phyloP scores from a whole-genome alignment of 2,797 vertebrate species.

The Coluber constrictor region DNA sequence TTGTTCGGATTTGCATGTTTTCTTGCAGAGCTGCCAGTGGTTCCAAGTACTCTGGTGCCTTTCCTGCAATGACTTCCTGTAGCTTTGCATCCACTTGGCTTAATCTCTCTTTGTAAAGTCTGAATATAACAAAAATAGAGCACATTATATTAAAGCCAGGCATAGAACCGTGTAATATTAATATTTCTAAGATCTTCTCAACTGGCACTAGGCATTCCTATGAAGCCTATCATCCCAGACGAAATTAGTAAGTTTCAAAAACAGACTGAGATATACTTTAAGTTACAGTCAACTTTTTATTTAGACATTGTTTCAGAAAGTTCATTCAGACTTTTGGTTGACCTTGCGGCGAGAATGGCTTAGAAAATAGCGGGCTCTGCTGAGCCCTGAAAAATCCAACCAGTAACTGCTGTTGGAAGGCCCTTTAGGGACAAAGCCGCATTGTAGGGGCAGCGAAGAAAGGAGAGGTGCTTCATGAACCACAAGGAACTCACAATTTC shows the following conservation, averaged over 20 bases:
- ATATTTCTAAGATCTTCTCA: conserved; percentile 5
- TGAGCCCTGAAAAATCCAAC: too few species aligned
- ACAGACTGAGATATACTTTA: not conserved
- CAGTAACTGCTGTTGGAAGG: too few species aligned
- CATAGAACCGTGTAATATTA: conserved; percentile 26
- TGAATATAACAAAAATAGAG: conserved; percentile 63
- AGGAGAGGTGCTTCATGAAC: too few species aligned
- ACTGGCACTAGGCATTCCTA: not conserved
- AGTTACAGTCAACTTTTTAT: not conserved
- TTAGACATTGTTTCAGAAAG: not conserved
- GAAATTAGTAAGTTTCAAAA: conserved; percentile 4
- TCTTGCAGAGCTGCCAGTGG: conserved; percentile 96
- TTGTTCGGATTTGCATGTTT: conserved; percentile 99
- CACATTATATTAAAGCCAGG: conserved; percentile 53
- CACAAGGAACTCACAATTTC: too few species aligned
- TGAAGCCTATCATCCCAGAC: not conserved
- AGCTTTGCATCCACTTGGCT: conserved; percentile 98
- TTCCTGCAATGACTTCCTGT: conserved; percentile 96
- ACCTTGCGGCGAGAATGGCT: too few species aligned
- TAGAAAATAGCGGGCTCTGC: too few species aligned
- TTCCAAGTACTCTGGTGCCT: conserved; percentile 96
- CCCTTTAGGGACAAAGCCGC: too few species aligned
- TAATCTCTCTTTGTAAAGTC: conserved; percentile 95
- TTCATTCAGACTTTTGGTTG: too few species aligned
- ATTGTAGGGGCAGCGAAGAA: too few species aligned